Conservation (phyloP, 2,888 invertebrate species). For the Drosophila cognata region DNA sequence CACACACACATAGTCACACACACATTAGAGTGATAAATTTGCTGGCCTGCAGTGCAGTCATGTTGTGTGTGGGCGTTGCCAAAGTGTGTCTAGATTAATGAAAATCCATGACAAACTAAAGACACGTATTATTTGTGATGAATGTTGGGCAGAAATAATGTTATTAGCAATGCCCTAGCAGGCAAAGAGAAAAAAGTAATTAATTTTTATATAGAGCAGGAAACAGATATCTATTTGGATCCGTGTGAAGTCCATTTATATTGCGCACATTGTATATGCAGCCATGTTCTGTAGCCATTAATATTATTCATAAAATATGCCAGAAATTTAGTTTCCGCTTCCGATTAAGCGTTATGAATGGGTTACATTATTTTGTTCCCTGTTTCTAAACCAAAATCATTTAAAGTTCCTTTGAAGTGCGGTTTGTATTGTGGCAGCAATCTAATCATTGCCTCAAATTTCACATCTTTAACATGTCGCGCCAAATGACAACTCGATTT, state of each 20-base stretch:
- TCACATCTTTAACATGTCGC: no score
- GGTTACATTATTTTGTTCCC: neutral
- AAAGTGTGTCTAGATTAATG: constrained; percentile 57
- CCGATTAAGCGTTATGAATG: neutral
- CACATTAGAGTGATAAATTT: constrained; percentile 41
- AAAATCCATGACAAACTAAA: constrained; percentile 47
- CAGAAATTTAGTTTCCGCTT: neutral
- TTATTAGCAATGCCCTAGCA: constrained; percentile 9
- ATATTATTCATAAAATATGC: neutral
- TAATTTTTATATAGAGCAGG: constrained; percentile 4
- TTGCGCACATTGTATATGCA: no score
- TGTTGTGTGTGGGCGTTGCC: constrained; percentile 4
- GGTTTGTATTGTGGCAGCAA: neutral
- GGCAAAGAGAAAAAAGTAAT: constrained; percentile 26
- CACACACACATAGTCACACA: constrained; percentile 1
- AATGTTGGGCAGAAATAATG: constrained; percentile 33
- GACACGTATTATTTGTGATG: constrained; percentile 49
- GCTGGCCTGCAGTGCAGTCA: neutral
- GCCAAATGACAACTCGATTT: neutral
- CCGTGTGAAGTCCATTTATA: neutral
- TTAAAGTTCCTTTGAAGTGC: neutral
- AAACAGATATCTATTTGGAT: constrained; percentile 1
- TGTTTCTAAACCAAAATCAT: neutral
- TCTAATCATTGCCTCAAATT: neutral
- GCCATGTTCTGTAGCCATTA: neutral